Evolutionary conservation across 2,888 invertebrate genomes (phyloP).

Genomic region (Troglohyphantes excavatus): DNA sequence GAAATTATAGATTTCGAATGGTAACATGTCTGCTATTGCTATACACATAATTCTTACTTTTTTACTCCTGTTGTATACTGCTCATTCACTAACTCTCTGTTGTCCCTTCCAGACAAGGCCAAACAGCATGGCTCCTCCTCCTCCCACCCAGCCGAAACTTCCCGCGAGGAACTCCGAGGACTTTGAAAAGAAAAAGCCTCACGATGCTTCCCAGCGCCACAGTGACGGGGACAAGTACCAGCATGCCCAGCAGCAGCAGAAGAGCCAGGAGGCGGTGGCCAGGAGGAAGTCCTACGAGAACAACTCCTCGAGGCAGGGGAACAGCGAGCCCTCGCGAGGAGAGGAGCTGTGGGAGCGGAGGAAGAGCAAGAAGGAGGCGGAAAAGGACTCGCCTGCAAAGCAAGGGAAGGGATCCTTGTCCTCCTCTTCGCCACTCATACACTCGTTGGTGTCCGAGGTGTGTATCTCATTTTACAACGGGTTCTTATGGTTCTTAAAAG

Average conservation of each 20-base stretch:
- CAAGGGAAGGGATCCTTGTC: conserved; percentile 82
- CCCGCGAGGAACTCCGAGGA: conserved; percentile 31
- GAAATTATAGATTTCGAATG: too few relatives aligned
- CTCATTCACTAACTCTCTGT: too few relatives aligned
- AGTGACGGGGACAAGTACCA: conserved; percentile 10
- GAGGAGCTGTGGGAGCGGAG: conserved; percentile 24
- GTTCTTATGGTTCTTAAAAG: too few relatives aligned
- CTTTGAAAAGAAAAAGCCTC: conserved; percentile 51
- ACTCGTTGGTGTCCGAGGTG: conserved; percentile 82
- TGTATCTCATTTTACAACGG: neutral
- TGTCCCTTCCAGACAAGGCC: conserved; percentile 70
- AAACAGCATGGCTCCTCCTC: conserved; percentile 74
- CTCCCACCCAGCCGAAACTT: conserved; percentile 53
- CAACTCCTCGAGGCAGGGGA: neutral
- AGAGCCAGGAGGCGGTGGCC: neutral
- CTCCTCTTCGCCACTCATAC: conserved; percentile 80
- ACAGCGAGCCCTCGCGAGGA: neutral
- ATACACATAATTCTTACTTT: too few relatives aligned
- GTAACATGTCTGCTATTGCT: too few relatives aligned
- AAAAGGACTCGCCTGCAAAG: conserved; percentile 58
- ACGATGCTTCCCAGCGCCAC: conserved; percentile 8
- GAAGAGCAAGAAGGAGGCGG: conserved; percentile 18
- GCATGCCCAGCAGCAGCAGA: neutral
- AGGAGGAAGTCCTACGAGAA: conserved; percentile 29
- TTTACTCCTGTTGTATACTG: too few relatives aligned